These are phyloP conservation scores for Falco biarmicus DNA, from an alignment of 2,797 vertebrate genomes.

Conservation along the genomic window DNA sequence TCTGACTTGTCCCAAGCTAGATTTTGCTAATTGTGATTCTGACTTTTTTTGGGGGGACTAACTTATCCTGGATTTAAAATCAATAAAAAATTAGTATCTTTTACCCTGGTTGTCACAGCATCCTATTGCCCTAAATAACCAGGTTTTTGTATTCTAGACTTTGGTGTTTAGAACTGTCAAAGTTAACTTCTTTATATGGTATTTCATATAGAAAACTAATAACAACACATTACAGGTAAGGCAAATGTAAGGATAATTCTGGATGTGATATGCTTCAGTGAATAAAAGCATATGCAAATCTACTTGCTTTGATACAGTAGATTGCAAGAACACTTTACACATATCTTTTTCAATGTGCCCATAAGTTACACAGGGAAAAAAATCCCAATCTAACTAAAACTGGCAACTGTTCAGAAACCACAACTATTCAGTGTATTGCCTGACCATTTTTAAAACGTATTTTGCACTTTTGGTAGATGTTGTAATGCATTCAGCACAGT, in stretches of 20 bases:
- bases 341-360: slow-evolving; percentile 37
- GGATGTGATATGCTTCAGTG: slow-evolving; percentile 11
- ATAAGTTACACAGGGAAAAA: neutral
- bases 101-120: neutral
- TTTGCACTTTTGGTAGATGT: slow-evolving; percentile 67
- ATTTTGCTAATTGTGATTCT: neutral
- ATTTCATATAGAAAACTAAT: slow-evolving; percentile 18
- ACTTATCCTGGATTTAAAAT: neutral
- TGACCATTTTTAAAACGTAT: slow-evolving; percentile 50
- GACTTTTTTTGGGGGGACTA: neutral
- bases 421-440: slow-evolving; percentile 52
- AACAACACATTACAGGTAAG: neutral
- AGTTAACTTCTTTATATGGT: neutral
- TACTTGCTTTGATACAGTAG: slow-evolving; percentile 47
- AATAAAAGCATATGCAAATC: slow-evolving; percentile 43
- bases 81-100: neutral
- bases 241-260: neutral
- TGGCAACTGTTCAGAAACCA: slow-evolving; percentile 59
- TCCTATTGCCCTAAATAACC: neutral
- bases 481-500: slow-evolving; percentile 70
- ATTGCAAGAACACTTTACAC: slow-evolving; percentile 27
- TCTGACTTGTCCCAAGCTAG: neutral
- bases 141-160: neutral
- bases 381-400: neutral
- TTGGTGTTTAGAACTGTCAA: neutral